Evolutionary conservation across 2,888 invertebrate genomes (phyloP).

Genomic region (Amphipoea lucens): DNA sequence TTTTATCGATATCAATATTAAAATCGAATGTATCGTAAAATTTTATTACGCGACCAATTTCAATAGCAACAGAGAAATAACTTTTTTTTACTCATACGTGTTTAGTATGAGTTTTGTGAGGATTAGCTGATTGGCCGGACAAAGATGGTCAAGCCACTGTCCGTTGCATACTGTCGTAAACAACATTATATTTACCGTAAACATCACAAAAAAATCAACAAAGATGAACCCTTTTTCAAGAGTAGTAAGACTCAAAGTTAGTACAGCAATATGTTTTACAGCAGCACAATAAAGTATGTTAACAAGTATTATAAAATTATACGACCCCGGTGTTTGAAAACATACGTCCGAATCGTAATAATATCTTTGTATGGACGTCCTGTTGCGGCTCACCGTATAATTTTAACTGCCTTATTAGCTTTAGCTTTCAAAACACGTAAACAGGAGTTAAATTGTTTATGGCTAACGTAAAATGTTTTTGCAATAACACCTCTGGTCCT

Average conservation of each 20-base stretch:
- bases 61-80: slow-evolving; percentile 62
- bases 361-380: slow-evolving; percentile 80
- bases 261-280: slow-evolving; percentile 25
- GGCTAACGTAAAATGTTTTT: slow-evolving; percentile 77
- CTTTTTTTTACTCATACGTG: slow-evolving; percentile 74
- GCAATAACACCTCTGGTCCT: slow-evolving; percentile 63
- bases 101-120: slow-evolving; percentile 70
- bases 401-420: slow-evolving; percentile 86
- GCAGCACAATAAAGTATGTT: slow-evolving; percentile 69
- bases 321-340: slow-evolving; percentile 84
- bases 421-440: slow-evolving; percentile 83
- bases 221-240: slow-evolving; percentile 8
- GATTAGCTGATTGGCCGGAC: slow-evolving; percentile 79
- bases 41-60: slow-evolving; percentile 76
- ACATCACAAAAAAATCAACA: neutral
- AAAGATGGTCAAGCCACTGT: slow-evolving; percentile 73
- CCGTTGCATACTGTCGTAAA: slow-evolving; percentile 60
- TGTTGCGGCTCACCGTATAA: slow-evolving; percentile 80
- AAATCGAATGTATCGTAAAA: slow-evolving; percentile 80
- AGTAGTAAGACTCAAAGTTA: slow-evolving; percentile 58
- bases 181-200: slow-evolving; percentile 59
- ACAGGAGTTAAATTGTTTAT: slow-evolving; percentile 81
- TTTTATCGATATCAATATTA: slow-evolving; percentile 80
- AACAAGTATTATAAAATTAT: slow-evolving; percentile 83
- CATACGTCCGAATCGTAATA: slow-evolving; percentile 80